phyloP scores from a whole-genome alignment of 2,888 invertebrate species.

The Athripsodes cinereus region DNA sequence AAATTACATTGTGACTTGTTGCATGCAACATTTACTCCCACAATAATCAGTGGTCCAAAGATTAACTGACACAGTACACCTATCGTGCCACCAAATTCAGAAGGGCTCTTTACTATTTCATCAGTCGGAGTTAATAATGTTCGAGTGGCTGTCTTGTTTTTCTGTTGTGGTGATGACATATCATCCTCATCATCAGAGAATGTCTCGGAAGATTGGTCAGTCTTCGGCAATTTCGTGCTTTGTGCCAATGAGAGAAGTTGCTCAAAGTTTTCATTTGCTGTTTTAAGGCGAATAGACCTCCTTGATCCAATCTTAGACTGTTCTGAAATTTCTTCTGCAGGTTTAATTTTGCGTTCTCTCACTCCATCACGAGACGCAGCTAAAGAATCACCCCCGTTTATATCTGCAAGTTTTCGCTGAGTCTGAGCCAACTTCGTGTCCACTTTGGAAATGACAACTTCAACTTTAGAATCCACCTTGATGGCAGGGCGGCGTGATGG shows the following conservation, averaged over 20 bases:
- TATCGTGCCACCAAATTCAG: constrained; percentile 41
- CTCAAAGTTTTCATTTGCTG: constrained; percentile 40
- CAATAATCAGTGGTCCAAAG: constrained; percentile 38
- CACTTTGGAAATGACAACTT: constrained; percentile 27
- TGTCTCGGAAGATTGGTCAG: constrained; percentile 34
- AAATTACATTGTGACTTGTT: constrained; percentile 37
- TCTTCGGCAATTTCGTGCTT: constrained; percentile 18
- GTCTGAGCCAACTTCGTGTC: neutral
- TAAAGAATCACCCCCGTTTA: constrained; percentile 9
- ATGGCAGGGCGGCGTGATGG: constrained; percentile 38
- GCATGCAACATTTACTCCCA: constrained; percentile 39
- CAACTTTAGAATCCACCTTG: constrained; percentile 35
- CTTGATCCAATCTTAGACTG: constrained; percentile 36
- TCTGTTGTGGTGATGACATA: constrained; percentile 32
- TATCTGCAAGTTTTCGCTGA: neutral
- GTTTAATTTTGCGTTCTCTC: constrained; percentile 36
- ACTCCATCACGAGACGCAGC: constrained; percentile 1
- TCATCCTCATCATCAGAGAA: constrained; percentile 43
- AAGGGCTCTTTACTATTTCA: constrained; percentile 31
- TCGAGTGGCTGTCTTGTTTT: constrained; percentile 37
- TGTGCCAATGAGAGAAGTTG: constrained; percentile 29
- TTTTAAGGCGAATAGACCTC: constrained; percentile 40
- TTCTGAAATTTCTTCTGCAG: constrained; percentile 37
- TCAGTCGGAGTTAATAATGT: constrained; percentile 43
- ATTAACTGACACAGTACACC: constrained; percentile 37